Evolutionary conservation across 2,888 invertebrate species (phyloP).

Genomic region (Meganola albula): DNA sequence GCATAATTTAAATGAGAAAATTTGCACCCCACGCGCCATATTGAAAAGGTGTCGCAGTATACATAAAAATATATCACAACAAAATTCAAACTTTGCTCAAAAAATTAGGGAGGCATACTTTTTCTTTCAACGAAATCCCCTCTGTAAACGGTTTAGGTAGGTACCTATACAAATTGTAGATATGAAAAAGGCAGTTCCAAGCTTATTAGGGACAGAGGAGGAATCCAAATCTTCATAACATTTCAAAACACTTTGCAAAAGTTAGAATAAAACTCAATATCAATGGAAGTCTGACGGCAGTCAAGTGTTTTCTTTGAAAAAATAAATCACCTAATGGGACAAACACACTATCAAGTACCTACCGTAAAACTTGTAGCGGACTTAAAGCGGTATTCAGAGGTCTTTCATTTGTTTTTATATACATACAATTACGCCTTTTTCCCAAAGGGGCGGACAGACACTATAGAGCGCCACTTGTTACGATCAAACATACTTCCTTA

Average conservation of each 20-base stretch:
- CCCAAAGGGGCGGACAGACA: too few species aligned
- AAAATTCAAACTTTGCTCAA: conserved; percentile 42
- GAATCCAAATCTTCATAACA: conserved; percentile 48
- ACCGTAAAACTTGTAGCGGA: too few species aligned
- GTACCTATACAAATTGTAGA: too few species aligned
- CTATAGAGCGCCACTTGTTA: too few species aligned
- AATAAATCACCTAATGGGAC: conserved; percentile 65
- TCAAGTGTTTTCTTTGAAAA: conserved; percentile 62
- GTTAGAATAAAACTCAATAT: conserved; percentile 69
- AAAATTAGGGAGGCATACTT: conserved; percentile 26
- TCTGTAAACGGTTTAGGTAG: conserved; percentile 47
- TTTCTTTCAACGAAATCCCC: conserved; percentile 34
- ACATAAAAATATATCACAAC: conserved; percentile 52
- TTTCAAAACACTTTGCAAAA: conserved; percentile 57
- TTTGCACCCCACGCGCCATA: conserved; percentile 26
- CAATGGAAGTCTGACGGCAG: conserved; percentile 57
- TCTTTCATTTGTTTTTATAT: too few species aligned
- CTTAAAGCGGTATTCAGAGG: too few species aligned
- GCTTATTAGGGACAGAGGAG: conserved; percentile 58
- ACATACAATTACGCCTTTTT: too few species aligned
- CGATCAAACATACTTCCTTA: too few species aligned
- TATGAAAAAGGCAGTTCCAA: conserved; percentile 42
- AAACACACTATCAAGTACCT: too few species aligned
- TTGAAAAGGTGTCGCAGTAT: conserved; percentile 40
- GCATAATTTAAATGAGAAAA: conserved; percentile 36